These are phyloP conservation scores for Drosophila cracens DNA, from an alignment of 2,888 invertebrate genomes.

Conservation along the genomic window DNA sequence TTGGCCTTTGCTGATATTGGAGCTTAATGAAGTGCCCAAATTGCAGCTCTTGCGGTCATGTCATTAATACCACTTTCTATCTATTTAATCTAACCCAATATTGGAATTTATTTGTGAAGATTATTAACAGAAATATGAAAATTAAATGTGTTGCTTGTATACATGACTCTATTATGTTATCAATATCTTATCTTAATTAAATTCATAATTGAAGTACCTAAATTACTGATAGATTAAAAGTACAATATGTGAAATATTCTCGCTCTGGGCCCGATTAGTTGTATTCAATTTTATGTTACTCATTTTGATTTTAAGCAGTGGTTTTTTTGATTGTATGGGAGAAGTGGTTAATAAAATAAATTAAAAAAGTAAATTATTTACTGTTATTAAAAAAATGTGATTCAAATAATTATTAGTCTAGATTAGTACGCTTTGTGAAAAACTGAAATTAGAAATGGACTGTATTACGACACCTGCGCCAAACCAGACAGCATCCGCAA, in stretches of 20 bases:
- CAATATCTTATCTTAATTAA: background rate
- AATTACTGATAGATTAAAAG: background rate
- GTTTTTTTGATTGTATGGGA: too few relatives aligned
- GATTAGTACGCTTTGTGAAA: background rate
- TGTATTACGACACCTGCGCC: background rate
- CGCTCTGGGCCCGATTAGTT: background rate
- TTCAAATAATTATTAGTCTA: background rate
- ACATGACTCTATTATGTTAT: background rate
- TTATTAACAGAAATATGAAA: slow-evolving; percentile 1
- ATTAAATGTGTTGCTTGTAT: background rate
- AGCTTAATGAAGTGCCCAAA: slow-evolving; percentile 40
- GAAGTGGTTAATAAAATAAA: too few relatives aligned
- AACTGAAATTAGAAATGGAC: background rate
- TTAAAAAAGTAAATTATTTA: background rate
- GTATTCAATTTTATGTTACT: too few relatives aligned
- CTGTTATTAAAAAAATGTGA: background rate
- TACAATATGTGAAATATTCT: background rate
- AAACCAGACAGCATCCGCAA: background rate
- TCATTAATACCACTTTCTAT: slow-evolving; percentile 49
- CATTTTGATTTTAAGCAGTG: too few relatives aligned
- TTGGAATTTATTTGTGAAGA: slow-evolving; percentile 6
- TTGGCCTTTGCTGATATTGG: slow-evolving; percentile 7
- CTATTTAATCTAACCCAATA: slow-evolving; percentile 15
- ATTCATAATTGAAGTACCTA: background rate
- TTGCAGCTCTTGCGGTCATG: slow-evolving; percentile 53